Evolutionary conservation across 2,113 vertebrate species (phyloP), one percentile per base, ranked within the genome.

Genomic region (Cyphomyrus plagiostoma): DNA sequence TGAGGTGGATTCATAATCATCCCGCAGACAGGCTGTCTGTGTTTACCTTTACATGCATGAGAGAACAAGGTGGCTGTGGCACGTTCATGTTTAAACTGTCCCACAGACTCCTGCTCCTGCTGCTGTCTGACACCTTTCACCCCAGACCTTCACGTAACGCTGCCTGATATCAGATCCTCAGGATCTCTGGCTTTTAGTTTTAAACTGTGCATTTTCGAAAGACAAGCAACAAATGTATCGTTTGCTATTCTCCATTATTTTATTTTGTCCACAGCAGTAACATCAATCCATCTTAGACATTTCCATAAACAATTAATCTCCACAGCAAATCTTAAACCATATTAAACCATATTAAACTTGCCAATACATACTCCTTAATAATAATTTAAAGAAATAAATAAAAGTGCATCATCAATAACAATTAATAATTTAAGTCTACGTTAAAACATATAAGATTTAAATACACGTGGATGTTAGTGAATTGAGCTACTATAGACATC

Each of bases 351-450:
- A 48, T 49, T 45, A 48, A 39, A 7, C 21, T 66, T 62, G 56
- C 46, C 39, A 48, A 35, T 35, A 46, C 13, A 42, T 39, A 10
- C 5, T 85, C 62, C 52, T 26, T 42, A 62, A 21, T 9, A 89
- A 86, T 89, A 89, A 86, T 70, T 85, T 89, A 85, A 46, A 66
- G 23, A 66, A 89, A 89, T 89, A 89, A 89, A 89, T 89, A 89
- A 89, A 42, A 46, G 17, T 11, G 8, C 46, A 49, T 85, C 17
- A 48, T 46, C 46, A 17, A 84, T 62, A 56, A 42, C 50, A 83
- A 39, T 39, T 15, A 77, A 77, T 77, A 77, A 77, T 77, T 77
- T 77, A 85, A 66, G 23, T 62, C 21, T 49, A 48, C 35, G 86
- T 30, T 62, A 70, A 70, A 35, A 49, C 70, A 80, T 23, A 70